Evolutionary conservation across 2,797 vertebrate genomes (phyloP).

Genomic region (Microcaecilia unicolor): DNA sequence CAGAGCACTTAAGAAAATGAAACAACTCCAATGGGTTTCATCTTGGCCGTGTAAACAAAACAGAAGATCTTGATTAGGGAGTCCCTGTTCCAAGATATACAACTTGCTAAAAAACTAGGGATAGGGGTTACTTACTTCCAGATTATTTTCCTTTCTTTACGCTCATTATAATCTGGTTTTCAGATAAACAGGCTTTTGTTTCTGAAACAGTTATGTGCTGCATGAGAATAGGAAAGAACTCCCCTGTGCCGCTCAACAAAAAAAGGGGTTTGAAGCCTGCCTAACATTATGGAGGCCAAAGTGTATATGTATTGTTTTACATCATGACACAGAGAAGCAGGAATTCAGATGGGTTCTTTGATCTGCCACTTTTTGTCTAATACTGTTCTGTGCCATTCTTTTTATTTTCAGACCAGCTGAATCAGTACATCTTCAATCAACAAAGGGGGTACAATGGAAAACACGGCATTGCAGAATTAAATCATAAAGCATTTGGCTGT

Average conservation of each 20-base stretch:
- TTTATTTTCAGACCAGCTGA: too few relatives aligned
- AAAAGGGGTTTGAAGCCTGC: conserved; percentile 16
- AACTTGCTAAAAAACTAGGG: conserved; percentile 36
- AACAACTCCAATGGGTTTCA: conserved; percentile 36
- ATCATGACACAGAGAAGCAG: conserved; percentile 19
- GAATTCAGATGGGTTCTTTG: conserved; percentile 13
- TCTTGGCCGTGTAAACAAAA: conserved; percentile 39
- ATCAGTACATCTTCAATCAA: too few relatives aligned
- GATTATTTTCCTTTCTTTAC: conserved; percentile 49
- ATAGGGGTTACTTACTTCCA: conserved; percentile 46
- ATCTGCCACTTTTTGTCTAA: too few relatives aligned
- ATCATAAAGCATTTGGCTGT: too few relatives aligned
- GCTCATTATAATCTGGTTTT: conserved; percentile 33
- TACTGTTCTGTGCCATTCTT: too few relatives aligned
- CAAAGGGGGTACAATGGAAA: too few relatives aligned
- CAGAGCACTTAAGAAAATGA: conserved; percentile 39
- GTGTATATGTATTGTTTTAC: conserved; percentile 28
- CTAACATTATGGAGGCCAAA: too few relatives aligned
- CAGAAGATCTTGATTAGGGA: conserved; percentile 31
- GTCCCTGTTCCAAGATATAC: conserved; percentile 54
- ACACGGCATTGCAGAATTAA: too few relatives aligned
- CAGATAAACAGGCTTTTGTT: conserved; percentile 35
- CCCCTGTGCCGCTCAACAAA: background rate
- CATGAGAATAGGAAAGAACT: conserved; percentile 31
- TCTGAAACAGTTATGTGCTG: conserved; percentile 32